Conservation (phyloP, 2,888 invertebrate genomes). For the Flabesymbios commensalis region DNA sequence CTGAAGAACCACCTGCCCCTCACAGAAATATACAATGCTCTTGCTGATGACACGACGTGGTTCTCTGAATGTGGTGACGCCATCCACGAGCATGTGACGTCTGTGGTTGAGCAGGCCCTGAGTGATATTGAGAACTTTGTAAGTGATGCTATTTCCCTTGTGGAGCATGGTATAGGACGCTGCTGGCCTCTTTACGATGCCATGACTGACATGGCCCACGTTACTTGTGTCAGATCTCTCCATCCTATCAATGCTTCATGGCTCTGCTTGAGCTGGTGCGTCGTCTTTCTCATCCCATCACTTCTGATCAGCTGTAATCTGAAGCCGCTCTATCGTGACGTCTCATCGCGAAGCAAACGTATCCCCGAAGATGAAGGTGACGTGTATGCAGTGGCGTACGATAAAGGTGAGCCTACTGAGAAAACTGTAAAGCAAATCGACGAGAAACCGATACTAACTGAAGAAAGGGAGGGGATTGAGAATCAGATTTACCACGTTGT, state of each 20-base stretch:
- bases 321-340: neutral
- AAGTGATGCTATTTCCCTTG: neutral
- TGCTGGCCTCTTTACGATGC: slow-evolving; percentile 84
- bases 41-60: too few species aligned
- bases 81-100: neutral
- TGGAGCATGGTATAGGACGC: slow-evolving; percentile 40
- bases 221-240: slow-evolving; percentile 73
- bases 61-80: too few species aligned
- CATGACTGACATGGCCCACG: slow-evolving; percentile 76
- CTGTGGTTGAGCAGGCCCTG: neutral
- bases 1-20: too few species aligned
- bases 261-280: slow-evolving; percentile 22
- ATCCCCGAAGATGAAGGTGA: too few species aligned
- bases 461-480: too few species aligned
- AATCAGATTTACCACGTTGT: too few species aligned
- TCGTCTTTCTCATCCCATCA: slow-evolving; percentile 18
- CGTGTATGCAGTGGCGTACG: too few species aligned
- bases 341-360: too few species aligned
- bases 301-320: slow-evolving; percentile 17
- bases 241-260: slow-evolving; percentile 20
- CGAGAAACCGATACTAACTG: too few species aligned
- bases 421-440: too few species aligned
- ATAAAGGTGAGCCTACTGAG: too few species aligned
- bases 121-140: neutral
- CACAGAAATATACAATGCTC: too few species aligned